Base-by-base conservation (phyloP, 2,797 vertebrate genomes). In the Serranus cabrilla region DNA sequence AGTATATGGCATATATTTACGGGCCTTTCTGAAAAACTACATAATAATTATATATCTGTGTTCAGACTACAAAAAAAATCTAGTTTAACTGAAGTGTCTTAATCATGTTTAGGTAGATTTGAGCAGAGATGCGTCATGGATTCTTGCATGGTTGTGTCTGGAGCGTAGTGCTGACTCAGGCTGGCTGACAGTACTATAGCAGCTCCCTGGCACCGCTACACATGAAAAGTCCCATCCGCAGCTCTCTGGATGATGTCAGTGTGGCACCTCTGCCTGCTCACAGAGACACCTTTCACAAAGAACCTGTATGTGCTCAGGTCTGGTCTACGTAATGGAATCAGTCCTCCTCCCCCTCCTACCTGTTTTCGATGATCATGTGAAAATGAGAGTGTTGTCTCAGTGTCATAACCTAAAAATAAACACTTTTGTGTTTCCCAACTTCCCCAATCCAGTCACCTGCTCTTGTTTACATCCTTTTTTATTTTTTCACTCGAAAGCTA, bases 211-310 rank as follows among this genome's bases (percentile, higher is more conserved):
- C 83, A 85, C 71, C 25, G 20, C 49, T 18, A 55, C 86, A 90
- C 89, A 84, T 83, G 62, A 92, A 88, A 90, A 81, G 77, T 84
- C 82, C 82, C 89, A 84, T 90, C 87, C 61, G 5, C 54, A 39
- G 73, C 78, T 74, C 83, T 2, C 83, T 2, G 72, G 58, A 63
- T 93, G 91, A 93, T 91, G 91, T 94, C 86, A 93, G 78, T 23
- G 75, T 72, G 34, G 60, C 77, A 89, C 83, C 78, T 82, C 79
- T 18, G 54, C 61, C 73, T 76, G 54, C 76, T 77, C 78, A 89
- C 85, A 90, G 79, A 90, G 86, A 89, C 78, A 80, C 85, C 82
- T 86, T 87, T 91, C 85, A 91, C 87, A 89, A 83, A 87, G 81
- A 76, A 60, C 69, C 84, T 78, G 81, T 83, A 75, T 74, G 76